Base-by-base conservation (phyloP, 2,888 invertebrate genomes). In the Hylaea fasciaria region DNA sequence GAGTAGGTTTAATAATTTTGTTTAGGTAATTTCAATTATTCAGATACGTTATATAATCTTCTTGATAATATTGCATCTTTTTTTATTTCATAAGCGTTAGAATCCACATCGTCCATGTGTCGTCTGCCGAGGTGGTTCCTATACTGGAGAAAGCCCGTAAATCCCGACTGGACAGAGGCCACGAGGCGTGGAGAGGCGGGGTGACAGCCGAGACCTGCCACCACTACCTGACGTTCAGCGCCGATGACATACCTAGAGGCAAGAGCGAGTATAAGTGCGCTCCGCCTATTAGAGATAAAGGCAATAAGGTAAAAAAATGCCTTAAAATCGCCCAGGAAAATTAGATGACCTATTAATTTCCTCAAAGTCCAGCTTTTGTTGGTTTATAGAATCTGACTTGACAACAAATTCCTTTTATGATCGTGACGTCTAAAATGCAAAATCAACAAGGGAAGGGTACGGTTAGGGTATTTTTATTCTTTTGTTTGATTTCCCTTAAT, bases 181-280 rank as follows among this genome's bases (percentile, higher is more conserved):
- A 94, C 70, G 76, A 73, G 22, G 82, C 76, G 0, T 91, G 90
- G 74, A 93, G 94, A 4, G 92, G 89, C 0, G 93, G 93, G 0
- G 85, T 96, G 59, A 95, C 95, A 0, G 95, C 94, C 0, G 96
- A 96, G 82, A 96, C 96, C 0, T 96, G 96, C 76, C 94, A 95
- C 69, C 96, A 96, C 79, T 96, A 96, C 79, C 85, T 96, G 28
- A 90, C 93, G 0, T 83, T 96, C 32, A 87, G 90, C 44, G 93
- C 95, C 0, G 95, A 95, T 69, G 88, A 94, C 54, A 93, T 96
- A 32, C 94, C 94, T 4, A 88, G 93, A 37, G 93, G 93, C 3
- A 93, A 88, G 22, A 95, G 95, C 32, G 94, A 96, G 77, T 96
- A 92, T 73, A 96, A 96, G 76, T 95, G 96, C 65, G 94, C 94